These are phyloP conservation scores for Ptilonorhynchus violaceus DNA, from an alignment of 2,113 vertebrate genomes.

Conservation along the genomic window DNA sequence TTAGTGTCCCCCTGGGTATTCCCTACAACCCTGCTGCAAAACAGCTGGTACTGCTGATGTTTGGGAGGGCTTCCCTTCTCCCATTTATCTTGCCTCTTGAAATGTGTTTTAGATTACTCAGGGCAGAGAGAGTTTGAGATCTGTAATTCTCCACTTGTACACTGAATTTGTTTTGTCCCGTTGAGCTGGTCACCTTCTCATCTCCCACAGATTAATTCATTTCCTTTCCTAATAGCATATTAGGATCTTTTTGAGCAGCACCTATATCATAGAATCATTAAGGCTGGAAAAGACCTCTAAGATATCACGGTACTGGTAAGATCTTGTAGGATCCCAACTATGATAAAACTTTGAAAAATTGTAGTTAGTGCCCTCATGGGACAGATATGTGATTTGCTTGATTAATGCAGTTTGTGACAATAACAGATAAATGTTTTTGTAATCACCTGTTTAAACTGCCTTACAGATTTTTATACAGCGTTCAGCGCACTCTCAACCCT, in stretches of 20 bases:
- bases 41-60: neutral
- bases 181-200: neutral
- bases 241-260: neutral
- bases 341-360: neutral
- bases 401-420: neutral
- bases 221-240: neutral
- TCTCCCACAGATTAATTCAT: neutral
- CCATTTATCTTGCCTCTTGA: neutral
- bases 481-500: neutral
- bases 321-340: neutral
- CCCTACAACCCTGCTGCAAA: neutral
- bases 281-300: neutral
- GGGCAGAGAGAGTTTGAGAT: neutral
- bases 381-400: neutral
- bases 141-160: neutral
- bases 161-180: neutral
- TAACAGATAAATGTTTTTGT: neutral
- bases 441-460: neutral
- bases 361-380: neutral
- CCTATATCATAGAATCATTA: neutral
- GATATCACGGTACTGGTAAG: neutral
- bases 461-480: neutral
- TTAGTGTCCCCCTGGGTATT: neutral
- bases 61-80: neutral
- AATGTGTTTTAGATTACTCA: neutral